Base-by-base conservation (phyloP, 2,888 invertebrate species). In the Dinocampus coccinellae region DNA sequence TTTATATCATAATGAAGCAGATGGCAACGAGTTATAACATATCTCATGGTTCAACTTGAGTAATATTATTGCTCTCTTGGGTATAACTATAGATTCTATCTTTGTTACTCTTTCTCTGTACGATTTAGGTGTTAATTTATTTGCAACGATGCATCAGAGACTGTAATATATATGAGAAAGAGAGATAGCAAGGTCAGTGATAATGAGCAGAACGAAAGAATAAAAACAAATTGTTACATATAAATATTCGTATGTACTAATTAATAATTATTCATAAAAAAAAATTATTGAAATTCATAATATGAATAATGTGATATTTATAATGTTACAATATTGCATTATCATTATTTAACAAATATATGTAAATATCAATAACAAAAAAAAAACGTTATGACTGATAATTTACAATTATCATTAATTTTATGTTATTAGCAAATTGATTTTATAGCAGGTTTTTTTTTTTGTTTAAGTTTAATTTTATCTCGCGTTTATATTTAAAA, bases 21-120 rank as follows among this genome's bases (percentile, higher is more conserved):
- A 62, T 42, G 65, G 57, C 13, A 39, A 33, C 26, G 26, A 61
- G 55, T 61, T 52, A 66, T 66, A 33, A 16, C 60, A 62, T 66
- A 78, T 78, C 73, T 75, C 76, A 75, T 75, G 74, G 74, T 78
- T 73, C 76, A 75, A 76, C 76, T 78, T 79, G 77, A 80, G 73
- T 75, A 79, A 75, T 72, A 77, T 77, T 76, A 80, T 80, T 78
- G 78, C 76, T 73, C 77, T 76, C 77, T 67, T 53, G 79, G 76
- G 70, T 69, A 36, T 71, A 72, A 74, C 60, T 63, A 63, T 63
- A 29, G 7, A 47, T 47, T 16, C 16, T 2, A 16, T 1, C 47
- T 47, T 9, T 16, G 29, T 29, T 4, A 29, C 39, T 39, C n/a
- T 3, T 13, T 39, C n/a, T 13, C n/a, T 39, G 39, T 39, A n/a